Percentiles rank a stretch among this genome's conserved stretches.
phyloP scores from a whole-genome alignment of 2,888 invertebrate species.

The Synergus japonicus region DNA sequence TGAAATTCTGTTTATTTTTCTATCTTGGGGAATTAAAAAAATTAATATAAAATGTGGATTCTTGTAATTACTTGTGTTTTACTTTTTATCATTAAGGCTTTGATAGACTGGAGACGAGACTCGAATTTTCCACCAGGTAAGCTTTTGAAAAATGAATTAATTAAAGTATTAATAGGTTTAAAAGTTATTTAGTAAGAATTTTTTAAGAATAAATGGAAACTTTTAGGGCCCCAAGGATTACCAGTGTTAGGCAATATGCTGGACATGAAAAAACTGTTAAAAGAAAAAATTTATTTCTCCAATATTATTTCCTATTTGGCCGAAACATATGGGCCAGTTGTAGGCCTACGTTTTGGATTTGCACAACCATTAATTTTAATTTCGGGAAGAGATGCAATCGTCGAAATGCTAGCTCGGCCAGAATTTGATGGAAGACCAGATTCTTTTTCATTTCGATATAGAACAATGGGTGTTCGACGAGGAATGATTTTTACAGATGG shows the following conservation, averaged over 20 bases:
- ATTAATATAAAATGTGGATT: conserved; percentile 65
- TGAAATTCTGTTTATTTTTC: background rate
- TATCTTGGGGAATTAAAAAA: background rate
- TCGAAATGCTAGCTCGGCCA: conserved; percentile 81
- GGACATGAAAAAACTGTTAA: conserved; percentile 73
- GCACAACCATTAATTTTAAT: conserved; percentile 81
- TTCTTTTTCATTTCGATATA: conserved; percentile 82
- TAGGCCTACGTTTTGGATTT: conserved; percentile 82
- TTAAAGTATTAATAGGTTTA: background rate
- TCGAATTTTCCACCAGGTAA: conserved; percentile 68
- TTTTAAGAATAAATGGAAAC: conserved; percentile 21
- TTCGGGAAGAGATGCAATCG: conserved; percentile 82
- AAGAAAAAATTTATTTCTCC: conserved; percentile 79
- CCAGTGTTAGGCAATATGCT: conserved; percentile 80
- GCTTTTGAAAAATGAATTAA: background rate
- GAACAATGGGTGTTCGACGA: conserved; percentile 82
- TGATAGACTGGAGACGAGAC: conserved; percentile 54
- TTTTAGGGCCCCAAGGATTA: conserved; percentile 79
- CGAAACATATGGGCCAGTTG: conserved; percentile 82
- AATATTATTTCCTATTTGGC: conserved; percentile 81
- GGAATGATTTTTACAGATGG: conserved; percentile 86
- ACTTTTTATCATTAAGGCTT: conserved; percentile 57
- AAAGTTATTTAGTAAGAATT: background rate
- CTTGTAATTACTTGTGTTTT: conserved; percentile 54
- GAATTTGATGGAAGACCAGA: conserved; percentile 86